Conservation (phyloP, 1,140 invertebrate species). For the Bombus sylvicola region DNA sequence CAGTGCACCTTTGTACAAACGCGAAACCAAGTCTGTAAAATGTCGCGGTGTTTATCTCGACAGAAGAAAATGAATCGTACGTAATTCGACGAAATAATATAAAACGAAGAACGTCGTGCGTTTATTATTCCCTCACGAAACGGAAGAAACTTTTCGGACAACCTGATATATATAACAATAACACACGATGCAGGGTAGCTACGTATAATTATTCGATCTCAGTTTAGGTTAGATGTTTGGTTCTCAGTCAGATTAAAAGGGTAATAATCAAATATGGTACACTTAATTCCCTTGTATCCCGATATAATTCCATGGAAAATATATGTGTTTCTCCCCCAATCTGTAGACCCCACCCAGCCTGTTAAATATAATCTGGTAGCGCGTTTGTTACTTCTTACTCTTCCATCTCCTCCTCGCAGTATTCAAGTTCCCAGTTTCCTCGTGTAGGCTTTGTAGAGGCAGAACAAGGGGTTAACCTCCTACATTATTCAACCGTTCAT, state of each 20-base stretch:
- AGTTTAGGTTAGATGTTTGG: slow-evolving; percentile 21
- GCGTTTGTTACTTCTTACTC: slow-evolving; percentile 81
- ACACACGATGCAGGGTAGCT: not conserved
- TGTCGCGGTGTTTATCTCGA: too few species aligned
- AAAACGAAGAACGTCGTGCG: too few species aligned
- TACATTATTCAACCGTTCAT: slow-evolving; percentile 82
- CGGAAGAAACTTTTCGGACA: too few species aligned
- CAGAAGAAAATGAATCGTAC: too few species aligned
- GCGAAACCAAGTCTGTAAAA: too few species aligned
- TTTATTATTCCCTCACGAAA: too few species aligned
- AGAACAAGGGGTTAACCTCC: slow-evolving; percentile 83
- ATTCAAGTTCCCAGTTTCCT: slow-evolving; percentile 68
- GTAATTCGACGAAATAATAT: too few species aligned
- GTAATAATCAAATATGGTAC: slow-evolving; percentile 82
- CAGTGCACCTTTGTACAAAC: too few species aligned
- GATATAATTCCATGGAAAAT: slow-evolving; percentile 78
- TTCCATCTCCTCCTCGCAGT: slow-evolving; percentile 66
- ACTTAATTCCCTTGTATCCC: slow-evolving; percentile 78
- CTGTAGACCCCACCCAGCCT: slow-evolving; percentile 68
- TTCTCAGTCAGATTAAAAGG: slow-evolving; percentile 78
- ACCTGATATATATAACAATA: too few species aligned
- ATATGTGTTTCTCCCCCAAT: slow-evolving; percentile 77
- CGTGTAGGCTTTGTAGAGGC: slow-evolving; percentile 77
- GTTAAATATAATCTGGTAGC: slow-evolving; percentile 80
- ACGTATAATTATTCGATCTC: not conserved